Conservation (phyloP, 2,888 invertebrate genomes). For the Marasmarcha lunaedactyla region DNA sequence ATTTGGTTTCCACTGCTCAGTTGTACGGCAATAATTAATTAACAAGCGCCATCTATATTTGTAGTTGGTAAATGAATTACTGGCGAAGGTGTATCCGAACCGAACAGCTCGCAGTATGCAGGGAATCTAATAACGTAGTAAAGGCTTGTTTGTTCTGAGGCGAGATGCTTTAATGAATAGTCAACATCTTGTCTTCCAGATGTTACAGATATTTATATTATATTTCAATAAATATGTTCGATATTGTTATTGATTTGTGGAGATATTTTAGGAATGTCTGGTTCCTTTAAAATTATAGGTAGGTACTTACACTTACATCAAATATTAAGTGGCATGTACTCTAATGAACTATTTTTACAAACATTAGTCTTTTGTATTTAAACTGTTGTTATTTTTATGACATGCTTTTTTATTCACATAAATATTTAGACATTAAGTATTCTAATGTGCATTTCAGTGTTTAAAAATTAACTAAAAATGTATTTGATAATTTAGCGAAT, state of each 20-base stretch:
- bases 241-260: not conserved
- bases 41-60: constrained; percentile 19
- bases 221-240: not conserved
- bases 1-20: not conserved
- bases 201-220: not conserved
- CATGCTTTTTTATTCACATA: too few relatives aligned
- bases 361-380: too few relatives aligned
- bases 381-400: too few relatives aligned
- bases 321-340: not conserved
- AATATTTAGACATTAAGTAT: too few relatives aligned
- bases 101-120: constrained; percentile 35
- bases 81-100: constrained; percentile 28
- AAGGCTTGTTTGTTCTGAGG: constrained; percentile 48
- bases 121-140: constrained; percentile 53
- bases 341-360: too few relatives aligned
- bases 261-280: too few relatives aligned
- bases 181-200: constrained; percentile 32
- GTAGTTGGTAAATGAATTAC: not conserved
- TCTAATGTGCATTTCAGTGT: too few relatives aligned
- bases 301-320: not conserved
- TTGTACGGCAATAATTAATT: constrained; percentile 28
- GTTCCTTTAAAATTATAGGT: not conserved
- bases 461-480: too few relatives aligned
- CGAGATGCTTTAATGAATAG: constrained; percentile 62
- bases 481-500: too few relatives aligned